A percentile compares a stretch with the other conserved stretches of the same genome.
Conservation (phyloP, 2,797 vertebrate species). For the Dipus sagitta region DNA sequence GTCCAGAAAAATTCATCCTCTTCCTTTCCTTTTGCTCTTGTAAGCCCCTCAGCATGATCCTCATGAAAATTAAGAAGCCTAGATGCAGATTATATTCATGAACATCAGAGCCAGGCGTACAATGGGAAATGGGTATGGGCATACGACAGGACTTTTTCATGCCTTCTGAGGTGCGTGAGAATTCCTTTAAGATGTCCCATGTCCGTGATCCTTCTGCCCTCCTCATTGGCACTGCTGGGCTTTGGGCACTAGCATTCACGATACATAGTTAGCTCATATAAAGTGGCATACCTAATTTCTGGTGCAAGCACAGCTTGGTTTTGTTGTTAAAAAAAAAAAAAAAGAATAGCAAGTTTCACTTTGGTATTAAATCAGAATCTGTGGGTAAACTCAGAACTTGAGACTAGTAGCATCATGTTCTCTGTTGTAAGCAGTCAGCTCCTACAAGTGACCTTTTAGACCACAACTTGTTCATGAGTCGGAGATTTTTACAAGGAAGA, state of each 20-base stretch:
- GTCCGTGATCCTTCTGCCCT: not conserved
- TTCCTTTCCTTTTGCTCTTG: not conserved
- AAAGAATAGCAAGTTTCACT: not conserved
- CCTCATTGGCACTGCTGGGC: not conserved
- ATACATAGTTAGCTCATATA: not conserved
- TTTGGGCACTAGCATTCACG: not conserved
- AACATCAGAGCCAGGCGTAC: not conserved
- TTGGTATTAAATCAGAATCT: not conserved
- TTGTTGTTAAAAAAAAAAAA: not conserved
- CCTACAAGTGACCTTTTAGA: conserved; percentile 52
- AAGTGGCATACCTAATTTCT: conserved; percentile 37
- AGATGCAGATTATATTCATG: not conserved
- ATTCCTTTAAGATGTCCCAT: not conserved
- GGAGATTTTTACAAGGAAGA: conserved; percentile 26
- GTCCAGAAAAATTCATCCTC: not conserved
- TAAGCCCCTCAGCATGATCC: not conserved
- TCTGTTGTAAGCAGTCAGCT: not conserved
- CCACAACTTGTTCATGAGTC: not conserved
- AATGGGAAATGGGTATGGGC: not conserved
- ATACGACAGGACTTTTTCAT: not conserved
- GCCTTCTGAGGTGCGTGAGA: not conserved
- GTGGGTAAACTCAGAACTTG: not conserved
- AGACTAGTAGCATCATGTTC: not conserved
- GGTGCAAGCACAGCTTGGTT: not conserved
- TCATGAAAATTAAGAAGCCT: not conserved